phyloP scores from a whole-genome alignment of 2,113 vertebrate species.

The Clinocottus analis region DNA sequence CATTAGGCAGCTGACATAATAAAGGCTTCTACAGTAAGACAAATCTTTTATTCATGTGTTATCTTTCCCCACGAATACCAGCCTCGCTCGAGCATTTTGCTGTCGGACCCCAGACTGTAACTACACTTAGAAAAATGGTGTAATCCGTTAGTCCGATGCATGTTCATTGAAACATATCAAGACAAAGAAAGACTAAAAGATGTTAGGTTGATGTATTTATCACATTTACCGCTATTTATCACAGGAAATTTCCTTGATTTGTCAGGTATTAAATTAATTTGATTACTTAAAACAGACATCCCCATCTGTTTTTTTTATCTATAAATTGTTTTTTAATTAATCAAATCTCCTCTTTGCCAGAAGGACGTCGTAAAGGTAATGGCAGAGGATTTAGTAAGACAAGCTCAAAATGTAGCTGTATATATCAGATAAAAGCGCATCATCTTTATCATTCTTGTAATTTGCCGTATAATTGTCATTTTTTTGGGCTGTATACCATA shows the following conservation, averaged over 20 bases:
- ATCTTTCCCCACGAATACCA: slow-evolving; percentile 2
- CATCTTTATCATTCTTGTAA: not conserved
- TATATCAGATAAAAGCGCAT: not conserved
- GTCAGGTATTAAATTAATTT: not conserved
- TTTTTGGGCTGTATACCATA: not conserved
- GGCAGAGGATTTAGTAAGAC: not conserved
- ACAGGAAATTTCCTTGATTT: not conserved
- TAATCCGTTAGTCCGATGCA: not conserved
- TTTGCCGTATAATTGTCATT: not conserved
- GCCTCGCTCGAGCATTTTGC: not conserved
- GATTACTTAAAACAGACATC: not conserved
- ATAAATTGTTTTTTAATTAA: slow-evolving; percentile 1
- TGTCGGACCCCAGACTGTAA: not conserved
- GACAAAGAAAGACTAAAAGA: not conserved
- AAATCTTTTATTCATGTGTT: slow-evolving; percentile 12
- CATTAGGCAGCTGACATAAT: slow-evolving; percentile 41
- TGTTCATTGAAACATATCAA: not conserved
- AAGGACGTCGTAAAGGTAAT: not conserved
- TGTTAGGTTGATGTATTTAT: not conserved
- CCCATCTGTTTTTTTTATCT: slow-evolving; percentile 4
- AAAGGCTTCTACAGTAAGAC: slow-evolving; percentile 4
- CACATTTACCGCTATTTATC: too few relatives aligned
- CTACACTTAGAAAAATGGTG: not conserved
- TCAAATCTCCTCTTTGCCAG: not conserved
- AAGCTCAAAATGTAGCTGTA: not conserved